Percentiles rank a stretch among this genome's conserved stretches.
Conservation (phyloP, 2,113 vertebrate genomes). For the Sterna hirundo region DNA sequence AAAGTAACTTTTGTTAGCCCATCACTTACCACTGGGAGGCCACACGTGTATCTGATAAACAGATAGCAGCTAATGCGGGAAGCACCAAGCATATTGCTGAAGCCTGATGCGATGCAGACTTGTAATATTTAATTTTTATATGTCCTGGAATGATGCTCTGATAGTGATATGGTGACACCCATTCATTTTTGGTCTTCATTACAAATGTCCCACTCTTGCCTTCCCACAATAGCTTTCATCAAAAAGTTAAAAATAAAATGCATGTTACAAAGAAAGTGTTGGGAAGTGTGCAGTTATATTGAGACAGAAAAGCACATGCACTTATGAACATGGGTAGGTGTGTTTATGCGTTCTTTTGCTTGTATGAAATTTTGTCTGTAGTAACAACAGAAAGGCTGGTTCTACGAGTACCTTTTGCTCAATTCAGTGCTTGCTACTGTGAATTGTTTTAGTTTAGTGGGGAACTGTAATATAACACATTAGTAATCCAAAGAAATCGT, state of each 20-base stretch:
- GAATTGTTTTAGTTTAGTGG: not conserved
- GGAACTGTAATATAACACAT: not conserved
- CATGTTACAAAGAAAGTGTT: not conserved
- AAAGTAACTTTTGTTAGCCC: conserved; percentile 10
- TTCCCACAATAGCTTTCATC: not conserved
- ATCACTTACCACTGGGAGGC: conserved; percentile 44
- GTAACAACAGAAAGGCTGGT: not conserved
- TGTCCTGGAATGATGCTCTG: not conserved
- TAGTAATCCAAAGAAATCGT: not conserved
- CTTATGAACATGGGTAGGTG: not conserved
- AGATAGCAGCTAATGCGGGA: not conserved
- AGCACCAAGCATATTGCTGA: not conserved
- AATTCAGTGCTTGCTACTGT: not conserved
- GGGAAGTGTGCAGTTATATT: not conserved
- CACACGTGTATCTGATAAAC: not conserved
- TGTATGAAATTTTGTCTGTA: not conserved
- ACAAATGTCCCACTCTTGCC: not conserved
- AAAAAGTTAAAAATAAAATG: not conserved
- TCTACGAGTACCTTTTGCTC: not conserved
- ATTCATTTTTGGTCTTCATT: not conserved
- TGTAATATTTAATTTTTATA: not conserved
- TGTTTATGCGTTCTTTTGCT: not conserved
- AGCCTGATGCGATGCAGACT: not conserved
- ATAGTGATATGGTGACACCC: not conserved
- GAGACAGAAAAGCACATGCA: not conserved